Evolutionary conservation across 2,888 invertebrate species (phyloP), one percentile per base, ranked within the genome.

Genomic region (Euphydryas editha): DNA sequence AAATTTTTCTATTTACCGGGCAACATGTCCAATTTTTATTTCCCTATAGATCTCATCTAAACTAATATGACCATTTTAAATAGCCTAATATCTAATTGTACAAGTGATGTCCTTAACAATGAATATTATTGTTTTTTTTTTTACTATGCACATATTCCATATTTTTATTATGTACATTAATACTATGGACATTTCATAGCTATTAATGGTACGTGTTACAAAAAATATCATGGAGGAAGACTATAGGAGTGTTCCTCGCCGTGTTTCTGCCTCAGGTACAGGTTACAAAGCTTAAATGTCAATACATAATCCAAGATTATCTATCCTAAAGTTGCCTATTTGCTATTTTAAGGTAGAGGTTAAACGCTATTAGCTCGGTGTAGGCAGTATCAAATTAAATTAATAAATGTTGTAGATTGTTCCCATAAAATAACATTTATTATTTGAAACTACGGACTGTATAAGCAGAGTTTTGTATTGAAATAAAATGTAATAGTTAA

Each of bases 261-360:
- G 20, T 18, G 47, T 11, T 47, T 3, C 20, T 7, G 20, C 20
- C 20, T 47, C 18, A 51, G 24, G 49, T 1, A 15, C 49, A 51
- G 15, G 42, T 44, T 44, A 44, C 42, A 51, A 13, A 51, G 49
- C 24, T 51, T 24, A 51, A 51, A 24, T 21, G 49, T n/a, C 24
- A 21, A 10, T 20, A 13, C 15, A n/a, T n/a, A n/a, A n/a, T n/a
- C n/a, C n/a, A 51, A 51, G 49, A 51, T 51, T 51, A 51, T 24
- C 49, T 51, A 24, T 13, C 11, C n/a, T 51, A 51, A 51, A 51
- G 24, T 24, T 51, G 21, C 24, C 24, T 15, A 51, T 24, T 51
- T 51, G 49, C n/a, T 51, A 21, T 24, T 51, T 15, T n/a, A 15
- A 24, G 49, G 49, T 51, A n/a, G 49, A 24, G 49, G 49, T 51